Evolutionary conservation across 2,113 vertebrate genomes (phyloP).

Genomic region (Talpa occidentalis): DNA sequence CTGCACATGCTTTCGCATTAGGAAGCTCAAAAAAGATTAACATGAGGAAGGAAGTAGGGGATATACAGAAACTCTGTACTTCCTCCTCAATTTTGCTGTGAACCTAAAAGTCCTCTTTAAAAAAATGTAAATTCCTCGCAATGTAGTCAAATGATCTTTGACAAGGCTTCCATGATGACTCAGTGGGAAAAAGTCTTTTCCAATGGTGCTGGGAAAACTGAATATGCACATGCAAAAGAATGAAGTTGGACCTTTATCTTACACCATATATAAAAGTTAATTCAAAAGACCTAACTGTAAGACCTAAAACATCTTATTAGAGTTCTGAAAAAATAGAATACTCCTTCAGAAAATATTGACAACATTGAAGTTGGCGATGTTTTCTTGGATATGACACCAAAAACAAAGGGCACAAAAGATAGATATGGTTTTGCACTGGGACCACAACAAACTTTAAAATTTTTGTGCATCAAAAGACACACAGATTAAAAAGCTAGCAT

Average conservation of each 20-base stretch:
- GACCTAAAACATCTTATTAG: neutral
- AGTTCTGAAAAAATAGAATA: neutral
- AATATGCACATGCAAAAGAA: neutral
- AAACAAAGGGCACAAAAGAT: neutral
- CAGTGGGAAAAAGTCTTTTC: neutral
- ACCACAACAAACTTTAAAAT: neutral
- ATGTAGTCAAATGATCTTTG: neutral
- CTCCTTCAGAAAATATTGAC: neutral
- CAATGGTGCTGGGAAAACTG: neutral
- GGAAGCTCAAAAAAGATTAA: neutral
- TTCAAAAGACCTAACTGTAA: neutral
- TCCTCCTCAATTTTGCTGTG: neutral
- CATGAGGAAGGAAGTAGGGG: neutral
- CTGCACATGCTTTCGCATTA: neutral
- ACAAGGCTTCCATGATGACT: neutral
- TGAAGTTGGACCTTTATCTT: neutral
- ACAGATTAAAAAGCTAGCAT: neutral
- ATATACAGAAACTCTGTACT: neutral
- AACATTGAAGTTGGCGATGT: neutral
- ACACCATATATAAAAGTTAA: neutral
- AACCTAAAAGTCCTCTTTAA: neutral
- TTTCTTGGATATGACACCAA: neutral
- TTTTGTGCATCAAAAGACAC: neutral
- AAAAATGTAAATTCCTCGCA: neutral
- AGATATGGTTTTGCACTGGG: neutral